phyloP scores from a whole-genome alignment of 1,140 invertebrate species.

The Drepana arcuata region DNA sequence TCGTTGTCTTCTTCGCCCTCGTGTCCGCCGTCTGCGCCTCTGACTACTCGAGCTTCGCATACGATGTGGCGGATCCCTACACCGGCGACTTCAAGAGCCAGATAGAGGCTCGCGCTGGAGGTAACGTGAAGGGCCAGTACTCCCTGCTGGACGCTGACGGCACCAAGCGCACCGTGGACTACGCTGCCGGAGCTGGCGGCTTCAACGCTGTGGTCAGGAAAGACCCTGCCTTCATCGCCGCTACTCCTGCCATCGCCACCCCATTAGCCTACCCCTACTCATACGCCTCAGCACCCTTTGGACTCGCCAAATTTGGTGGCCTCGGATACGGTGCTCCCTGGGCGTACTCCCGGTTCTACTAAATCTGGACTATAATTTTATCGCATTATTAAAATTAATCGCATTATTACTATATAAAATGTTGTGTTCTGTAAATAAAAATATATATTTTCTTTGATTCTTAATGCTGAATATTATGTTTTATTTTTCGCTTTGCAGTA shows the following conservation, averaged over 20 bases:
- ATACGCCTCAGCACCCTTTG: too few species aligned
- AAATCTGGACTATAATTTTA: too few species aligned
- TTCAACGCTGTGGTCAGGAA: conserved; percentile 68
- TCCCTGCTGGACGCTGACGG: conserved; percentile 65
- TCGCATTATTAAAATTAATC: too few species aligned
- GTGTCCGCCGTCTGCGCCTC: conserved; percentile 24
- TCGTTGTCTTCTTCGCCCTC: conserved; percentile 33
- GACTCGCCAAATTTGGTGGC: too few species aligned
- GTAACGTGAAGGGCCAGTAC: conserved; percentile 71
- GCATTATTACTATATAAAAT: too few species aligned
- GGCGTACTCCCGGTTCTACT: too few species aligned
- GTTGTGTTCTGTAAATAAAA: too few species aligned
- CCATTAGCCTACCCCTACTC: conserved; percentile 10
- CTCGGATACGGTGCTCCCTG: too few species aligned
- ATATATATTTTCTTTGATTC: too few species aligned
- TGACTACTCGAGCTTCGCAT: conserved; percentile 44
- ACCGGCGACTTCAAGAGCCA: conserved; percentile 70
- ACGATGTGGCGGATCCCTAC: conserved; percentile 64
- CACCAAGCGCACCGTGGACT: conserved; percentile 60
- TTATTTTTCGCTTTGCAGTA: too few species aligned
- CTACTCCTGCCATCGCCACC: conserved; percentile 13
- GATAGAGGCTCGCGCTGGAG: conserved; percentile 64
- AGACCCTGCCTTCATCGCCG: conserved; percentile 21
- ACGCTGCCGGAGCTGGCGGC: conserved; percentile 55
- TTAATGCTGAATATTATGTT: too few species aligned